These are phyloP conservation scores for Acleris sparsana DNA, from an alignment of 2,888 invertebrate species.

Conservation along the genomic window DNA sequence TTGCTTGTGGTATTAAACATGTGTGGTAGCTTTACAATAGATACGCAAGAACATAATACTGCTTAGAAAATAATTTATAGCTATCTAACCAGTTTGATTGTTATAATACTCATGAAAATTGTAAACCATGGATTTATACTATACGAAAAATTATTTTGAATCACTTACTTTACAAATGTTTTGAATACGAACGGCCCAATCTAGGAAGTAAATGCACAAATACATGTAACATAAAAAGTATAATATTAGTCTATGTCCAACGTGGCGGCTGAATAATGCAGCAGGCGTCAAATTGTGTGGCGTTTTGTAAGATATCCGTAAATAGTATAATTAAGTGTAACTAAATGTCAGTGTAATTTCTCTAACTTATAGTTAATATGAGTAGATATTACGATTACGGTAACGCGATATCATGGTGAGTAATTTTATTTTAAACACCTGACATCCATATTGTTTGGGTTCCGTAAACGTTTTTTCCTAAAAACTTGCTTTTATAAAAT, in stretches of 20 bases:
- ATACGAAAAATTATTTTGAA: neutral
- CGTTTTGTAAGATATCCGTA: slow-evolving; percentile 68
- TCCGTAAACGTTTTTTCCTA: slow-evolving; percentile 69
- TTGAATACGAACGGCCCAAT: slow-evolving; percentile 29
- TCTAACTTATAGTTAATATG: slow-evolving; percentile 71
- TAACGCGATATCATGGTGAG: slow-evolving; percentile 82
- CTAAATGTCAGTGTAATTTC: slow-evolving; percentile 64
- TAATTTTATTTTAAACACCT: slow-evolving; percentile 54
- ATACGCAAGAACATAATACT: neutral
- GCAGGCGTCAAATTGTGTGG: slow-evolving; percentile 75
- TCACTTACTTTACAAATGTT: neutral
- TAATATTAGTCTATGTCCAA: slow-evolving; percentile 69
- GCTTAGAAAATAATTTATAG: neutral
- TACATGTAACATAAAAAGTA: slow-evolving; percentile 46
- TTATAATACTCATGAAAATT: neutral
- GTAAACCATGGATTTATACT: neutral
- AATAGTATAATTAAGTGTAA: slow-evolving; percentile 58
- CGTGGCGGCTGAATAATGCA: slow-evolving; percentile 67
- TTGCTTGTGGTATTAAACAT: slow-evolving; percentile 37
- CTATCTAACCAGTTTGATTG: neutral
- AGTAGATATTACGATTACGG: slow-evolving; percentile 83
- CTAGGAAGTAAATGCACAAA: slow-evolving; percentile 42
- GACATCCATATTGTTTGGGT: slow-evolving; percentile 75
- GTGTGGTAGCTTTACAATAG: slow-evolving; percentile 18
- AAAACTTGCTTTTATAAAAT: slow-evolving; percentile 44